Percentiles rank a stretch among this genome's conserved stretches.
phyloP scores from a whole-genome alignment of 1,140 invertebrate genomes.

The Hypsibius dujardini region DNA sequence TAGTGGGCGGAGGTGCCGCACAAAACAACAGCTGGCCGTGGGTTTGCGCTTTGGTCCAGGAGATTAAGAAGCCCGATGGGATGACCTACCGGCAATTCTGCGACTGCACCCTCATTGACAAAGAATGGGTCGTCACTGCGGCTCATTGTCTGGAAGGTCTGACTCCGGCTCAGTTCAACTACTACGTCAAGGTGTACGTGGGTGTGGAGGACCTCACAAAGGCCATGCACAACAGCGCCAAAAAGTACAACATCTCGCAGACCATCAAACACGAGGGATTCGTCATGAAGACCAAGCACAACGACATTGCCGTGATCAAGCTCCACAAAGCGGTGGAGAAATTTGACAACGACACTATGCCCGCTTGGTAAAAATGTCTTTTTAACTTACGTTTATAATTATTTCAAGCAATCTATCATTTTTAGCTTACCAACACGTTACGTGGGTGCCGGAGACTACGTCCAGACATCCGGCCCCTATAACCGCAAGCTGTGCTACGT shows the following conservation, averaged over 20 bases:
- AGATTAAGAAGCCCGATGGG: not conserved
- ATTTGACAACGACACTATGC: constrained; percentile 13
- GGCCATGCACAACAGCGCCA: not conserved
- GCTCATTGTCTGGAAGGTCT: not conserved
- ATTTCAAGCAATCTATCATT: no score
- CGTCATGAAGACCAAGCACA: constrained; percentile 2
- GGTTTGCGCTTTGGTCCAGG: constrained; percentile 10
- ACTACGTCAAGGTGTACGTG: constrained; percentile 17
- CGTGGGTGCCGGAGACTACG: not conserved
- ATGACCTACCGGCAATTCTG: constrained; percentile 15
- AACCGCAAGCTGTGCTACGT: not conserved
- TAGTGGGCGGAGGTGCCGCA: not conserved
- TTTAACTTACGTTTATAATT: no score
- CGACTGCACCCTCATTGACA: constrained; percentile 17
- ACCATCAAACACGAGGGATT: not conserved
- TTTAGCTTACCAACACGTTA: not conserved
- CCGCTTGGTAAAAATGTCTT: not conserved
- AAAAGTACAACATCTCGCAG: not conserved
- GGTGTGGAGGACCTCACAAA: not conserved
- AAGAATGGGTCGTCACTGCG: constrained; percentile 1
- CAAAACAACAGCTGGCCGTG: constrained; percentile 17
- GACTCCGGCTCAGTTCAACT: not conserved
- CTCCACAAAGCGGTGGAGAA: not conserved
- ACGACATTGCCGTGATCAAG: constrained; percentile 11
- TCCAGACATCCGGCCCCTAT: not conserved